phyloP scores from a whole-genome alignment of 2,888 invertebrate genomes.

The Cylloceria caligata region DNA sequence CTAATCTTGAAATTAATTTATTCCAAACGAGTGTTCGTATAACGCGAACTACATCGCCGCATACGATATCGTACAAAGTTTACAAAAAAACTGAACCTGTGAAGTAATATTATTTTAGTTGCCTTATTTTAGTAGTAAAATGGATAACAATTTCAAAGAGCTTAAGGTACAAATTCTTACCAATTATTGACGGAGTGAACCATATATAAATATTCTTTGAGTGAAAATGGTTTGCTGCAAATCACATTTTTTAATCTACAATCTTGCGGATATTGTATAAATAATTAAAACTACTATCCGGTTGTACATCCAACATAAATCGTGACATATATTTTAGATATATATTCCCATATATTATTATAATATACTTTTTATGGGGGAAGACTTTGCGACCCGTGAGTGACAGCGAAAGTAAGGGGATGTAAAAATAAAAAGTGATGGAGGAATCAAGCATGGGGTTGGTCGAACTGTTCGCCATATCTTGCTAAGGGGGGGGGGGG shows the following conservation, averaged over 20 bases:
- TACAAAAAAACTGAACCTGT: too few relatives aligned
- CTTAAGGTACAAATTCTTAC: too few relatives aligned
- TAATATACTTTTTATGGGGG: background rate
- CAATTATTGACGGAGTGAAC: background rate
- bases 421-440: slow-evolving; percentile 11
- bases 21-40: too few relatives aligned
- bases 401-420: slow-evolving; percentile 33
- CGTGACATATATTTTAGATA: background rate
- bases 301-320: background rate
- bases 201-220: background rate
- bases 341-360: background rate
- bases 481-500: slow-evolving; percentile 8
- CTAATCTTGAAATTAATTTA: background rate
- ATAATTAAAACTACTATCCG: background rate
- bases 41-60: too few relatives aligned
- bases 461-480: slow-evolving; percentile 27
- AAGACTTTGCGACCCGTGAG: background rate
- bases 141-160: too few relatives aligned
- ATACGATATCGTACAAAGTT: too few relatives aligned
- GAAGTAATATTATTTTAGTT: background rate
- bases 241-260: background rate
- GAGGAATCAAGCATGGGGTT: slow-evolving; percentile 15
- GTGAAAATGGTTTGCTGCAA: background rate
- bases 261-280: background rate
- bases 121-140: too few relatives aligned